These are phyloP conservation scores for Sula dactylatra DNA, from an alignment of 2,113 vertebrate species.

Conservation along the genomic window DNA sequence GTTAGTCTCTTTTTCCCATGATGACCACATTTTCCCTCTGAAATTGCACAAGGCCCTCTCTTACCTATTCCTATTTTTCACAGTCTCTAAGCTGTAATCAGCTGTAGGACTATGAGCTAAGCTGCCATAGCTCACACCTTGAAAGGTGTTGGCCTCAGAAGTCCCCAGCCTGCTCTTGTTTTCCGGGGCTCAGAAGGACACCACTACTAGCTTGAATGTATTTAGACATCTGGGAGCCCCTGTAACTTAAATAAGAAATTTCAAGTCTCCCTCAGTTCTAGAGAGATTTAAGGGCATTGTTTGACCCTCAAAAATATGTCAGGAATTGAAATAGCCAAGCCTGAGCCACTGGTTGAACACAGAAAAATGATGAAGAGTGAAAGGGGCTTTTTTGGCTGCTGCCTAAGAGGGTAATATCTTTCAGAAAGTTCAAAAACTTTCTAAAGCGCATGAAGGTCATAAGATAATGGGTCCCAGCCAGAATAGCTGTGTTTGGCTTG, in stretches of 20 bases:
- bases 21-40: neutral
- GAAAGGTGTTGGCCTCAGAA: neutral
- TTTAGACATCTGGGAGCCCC: neutral
- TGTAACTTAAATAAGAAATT: neutral
- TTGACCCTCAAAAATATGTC: neutral
- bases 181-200: neutral
- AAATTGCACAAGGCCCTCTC: neutral
- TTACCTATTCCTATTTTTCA: neutral
- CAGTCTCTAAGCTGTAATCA: neutral
- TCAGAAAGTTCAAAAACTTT: neutral
- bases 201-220: neutral
- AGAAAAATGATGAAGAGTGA: neutral
- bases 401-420: neutral
- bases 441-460: neutral
- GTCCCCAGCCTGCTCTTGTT: neutral
- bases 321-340: neutral
- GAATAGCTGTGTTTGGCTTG: conserved; percentile 2
- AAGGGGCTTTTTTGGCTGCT: neutral
- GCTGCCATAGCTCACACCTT: neutral
- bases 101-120: neutral
- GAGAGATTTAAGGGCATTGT: neutral
- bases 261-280: neutral
- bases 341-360: neutral
- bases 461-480: neutral
- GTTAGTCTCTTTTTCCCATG: neutral